phyloP scores from a whole-genome alignment of 2,113 vertebrate species.

The Gambusia affinis region DNA sequence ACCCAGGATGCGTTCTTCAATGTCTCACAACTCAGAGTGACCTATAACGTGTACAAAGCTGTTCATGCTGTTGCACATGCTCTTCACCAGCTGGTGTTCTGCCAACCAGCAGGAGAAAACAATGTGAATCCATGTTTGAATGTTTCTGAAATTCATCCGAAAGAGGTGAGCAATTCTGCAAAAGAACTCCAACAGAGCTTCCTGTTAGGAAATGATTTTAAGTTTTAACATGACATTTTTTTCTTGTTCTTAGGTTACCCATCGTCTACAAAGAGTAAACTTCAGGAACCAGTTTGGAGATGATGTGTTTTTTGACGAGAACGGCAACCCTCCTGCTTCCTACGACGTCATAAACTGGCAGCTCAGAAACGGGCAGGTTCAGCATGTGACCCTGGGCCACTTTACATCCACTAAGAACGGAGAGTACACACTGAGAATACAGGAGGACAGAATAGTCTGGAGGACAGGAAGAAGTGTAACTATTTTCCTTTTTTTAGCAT shows the following conservation, averaged over 20 bases:
- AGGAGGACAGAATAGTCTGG: slow-evolving; percentile 74
- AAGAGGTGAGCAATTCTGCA: slow-evolving; percentile 60
- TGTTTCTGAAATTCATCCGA: slow-evolving; percentile 66
- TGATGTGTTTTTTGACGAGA: slow-evolving; percentile 74
- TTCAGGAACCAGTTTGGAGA: slow-evolving; percentile 76
- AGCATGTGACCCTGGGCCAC: slow-evolving; percentile 76
- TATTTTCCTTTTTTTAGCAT: too few species aligned
- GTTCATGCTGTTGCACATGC: slow-evolving; percentile 80
- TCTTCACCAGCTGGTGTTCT: slow-evolving; percentile 74
- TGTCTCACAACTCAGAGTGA: slow-evolving; percentile 76
- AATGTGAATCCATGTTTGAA: slow-evolving; percentile 59
- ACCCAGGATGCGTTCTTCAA: slow-evolving; percentile 74
- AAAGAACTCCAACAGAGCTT: slow-evolving; percentile 22
- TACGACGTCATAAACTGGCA: slow-evolving; percentile 84
- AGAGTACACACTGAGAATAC: slow-evolving; percentile 65
- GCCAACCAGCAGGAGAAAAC: slow-evolving; percentile 44
- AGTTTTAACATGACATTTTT: background rate
- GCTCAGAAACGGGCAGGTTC: slow-evolving; percentile 71
- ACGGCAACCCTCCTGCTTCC: slow-evolving; percentile 75
- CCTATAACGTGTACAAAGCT: slow-evolving; percentile 81
- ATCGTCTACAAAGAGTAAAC: slow-evolving; percentile 66
- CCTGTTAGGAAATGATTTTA: slow-evolving; percentile 54
- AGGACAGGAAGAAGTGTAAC: slow-evolving; percentile 66
- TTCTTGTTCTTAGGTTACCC: slow-evolving; percentile 62
- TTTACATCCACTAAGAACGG: slow-evolving; percentile 59